Conservation (phyloP, 2,797 vertebrate species). For the Allobates femoralis region DNA sequence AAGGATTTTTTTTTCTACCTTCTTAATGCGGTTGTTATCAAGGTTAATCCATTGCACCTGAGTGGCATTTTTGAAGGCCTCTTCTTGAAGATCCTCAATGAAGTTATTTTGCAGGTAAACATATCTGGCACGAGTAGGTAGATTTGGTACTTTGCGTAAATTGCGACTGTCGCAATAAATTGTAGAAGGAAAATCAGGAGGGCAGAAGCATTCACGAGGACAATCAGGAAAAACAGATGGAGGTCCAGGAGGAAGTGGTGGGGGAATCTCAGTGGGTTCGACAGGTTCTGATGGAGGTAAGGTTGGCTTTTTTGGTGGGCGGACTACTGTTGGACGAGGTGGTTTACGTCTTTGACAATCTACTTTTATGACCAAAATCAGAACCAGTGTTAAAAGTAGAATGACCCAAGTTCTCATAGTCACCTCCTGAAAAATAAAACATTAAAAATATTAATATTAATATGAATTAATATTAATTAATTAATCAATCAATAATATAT, state of each 20-base stretch:
- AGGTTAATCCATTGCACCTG: slow-evolving; percentile 92
- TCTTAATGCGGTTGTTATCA: slow-evolving; percentile 92
- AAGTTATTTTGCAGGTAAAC: slow-evolving; percentile 97
- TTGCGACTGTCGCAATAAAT: slow-evolving; percentile 97
- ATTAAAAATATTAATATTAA: not conserved
- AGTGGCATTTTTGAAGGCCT: slow-evolving; percentile 88
- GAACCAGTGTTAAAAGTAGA: slow-evolving; percentile 73
- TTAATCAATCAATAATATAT: not conserved
- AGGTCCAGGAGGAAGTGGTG: slow-evolving; percentile 85
- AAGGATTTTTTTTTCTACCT: slow-evolving; percentile 88
- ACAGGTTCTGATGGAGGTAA: slow-evolving; percentile 75
- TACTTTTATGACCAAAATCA: slow-evolving; percentile 82
- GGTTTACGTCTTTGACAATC: slow-evolving; percentile 75
- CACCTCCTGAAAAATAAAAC: slow-evolving; percentile 33
- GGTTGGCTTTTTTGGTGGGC: slow-evolving; percentile 62
- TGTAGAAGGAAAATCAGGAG: slow-evolving; percentile 85
- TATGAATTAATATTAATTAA: no score
- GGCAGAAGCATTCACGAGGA: slow-evolving; percentile 88
- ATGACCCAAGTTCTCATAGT: slow-evolving; percentile 55
- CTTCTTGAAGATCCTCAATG: slow-evolving; percentile 87
- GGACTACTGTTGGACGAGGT: slow-evolving; percentile 63
- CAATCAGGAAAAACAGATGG: slow-evolving; percentile 87
- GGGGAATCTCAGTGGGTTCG: slow-evolving; percentile 93
- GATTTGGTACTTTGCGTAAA: slow-evolving; percentile 86
- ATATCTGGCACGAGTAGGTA: slow-evolving; percentile 89